These are phyloP conservation scores for Gastracanthus pulcherrimus DNA, from an alignment of 2,888 invertebrate genomes.

Conservation along the genomic window DNA sequence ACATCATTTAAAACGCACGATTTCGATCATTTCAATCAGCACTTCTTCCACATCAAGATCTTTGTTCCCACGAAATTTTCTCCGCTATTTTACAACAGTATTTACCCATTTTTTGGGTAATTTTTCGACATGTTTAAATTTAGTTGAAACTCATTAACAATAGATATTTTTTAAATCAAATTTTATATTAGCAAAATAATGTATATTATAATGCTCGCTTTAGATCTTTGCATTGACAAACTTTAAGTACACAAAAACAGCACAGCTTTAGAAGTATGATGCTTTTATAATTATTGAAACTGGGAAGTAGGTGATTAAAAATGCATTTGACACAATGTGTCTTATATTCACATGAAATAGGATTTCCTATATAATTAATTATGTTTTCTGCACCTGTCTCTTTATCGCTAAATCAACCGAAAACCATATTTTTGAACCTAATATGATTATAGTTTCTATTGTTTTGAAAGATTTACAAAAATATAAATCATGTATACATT, in stretches of 20 bases:
- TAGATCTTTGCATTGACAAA: too few species aligned
- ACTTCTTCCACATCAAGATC: slow-evolving; percentile 34
- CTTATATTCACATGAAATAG: background rate
- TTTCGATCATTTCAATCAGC: slow-evolving; percentile 54
- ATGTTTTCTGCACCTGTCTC: background rate
- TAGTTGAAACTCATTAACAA: too few species aligned
- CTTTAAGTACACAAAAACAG: background rate
- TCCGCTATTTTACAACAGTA: background rate
- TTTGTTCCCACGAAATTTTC: slow-evolving; percentile 28
- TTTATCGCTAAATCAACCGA: background rate
- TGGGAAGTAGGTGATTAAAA: background rate
- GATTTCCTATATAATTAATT: background rate
- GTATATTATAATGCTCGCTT: too few species aligned
- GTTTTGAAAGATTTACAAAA: background rate
- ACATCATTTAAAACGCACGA: slow-evolving; percentile 52
- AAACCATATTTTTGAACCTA: too few species aligned
- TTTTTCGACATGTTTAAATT: too few species aligned
- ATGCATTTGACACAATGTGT: background rate
- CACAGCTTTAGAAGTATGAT: background rate
- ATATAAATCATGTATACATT: background rate
- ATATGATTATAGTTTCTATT: background rate
- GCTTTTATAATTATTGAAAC: background rate
- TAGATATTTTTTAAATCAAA: too few species aligned
- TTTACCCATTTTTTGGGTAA: too few species aligned
- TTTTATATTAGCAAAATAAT: too few species aligned